phyloP scores from a whole-genome alignment of 1,140 invertebrate genomes.

The Euwallacea fornicatus region DNA sequence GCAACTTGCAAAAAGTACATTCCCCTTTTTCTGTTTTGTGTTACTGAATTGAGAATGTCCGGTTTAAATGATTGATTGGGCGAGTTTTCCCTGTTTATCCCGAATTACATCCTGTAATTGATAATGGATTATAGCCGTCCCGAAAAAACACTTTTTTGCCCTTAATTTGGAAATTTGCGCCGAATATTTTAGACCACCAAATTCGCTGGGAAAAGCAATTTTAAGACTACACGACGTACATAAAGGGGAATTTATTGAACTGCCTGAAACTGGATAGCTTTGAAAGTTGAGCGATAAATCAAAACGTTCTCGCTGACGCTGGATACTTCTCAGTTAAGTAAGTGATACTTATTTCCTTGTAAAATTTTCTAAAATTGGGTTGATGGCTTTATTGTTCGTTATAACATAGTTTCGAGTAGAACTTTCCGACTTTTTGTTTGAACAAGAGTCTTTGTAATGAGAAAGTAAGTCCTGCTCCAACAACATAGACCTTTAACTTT shows the following conservation, averaged over 20 bases:
- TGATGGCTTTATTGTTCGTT: constrained; percentile 17
- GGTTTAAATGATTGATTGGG: not conserved
- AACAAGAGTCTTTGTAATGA: not conserved
- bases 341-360: constrained; percentile 19
- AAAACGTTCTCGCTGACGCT: constrained; percentile 14
- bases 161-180: not conserved
- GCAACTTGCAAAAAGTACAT: constrained; percentile 13
- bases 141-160: not conserved
- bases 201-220: constrained; percentile 22
- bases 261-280: constrained; percentile 18
- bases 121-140: not conserved
- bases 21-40: not conserved
- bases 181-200: not conserved
- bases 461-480: not conserved
- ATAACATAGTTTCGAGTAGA: constrained; percentile 5
- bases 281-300: constrained; percentile 17
- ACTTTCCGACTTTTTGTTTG: not conserved
- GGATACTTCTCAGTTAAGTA: constrained; percentile 19
- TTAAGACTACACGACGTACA: constrained; percentile 23
- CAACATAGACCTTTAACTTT: no score
- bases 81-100: not conserved
- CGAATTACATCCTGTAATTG: not conserved
- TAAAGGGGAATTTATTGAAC: constrained; percentile 22
- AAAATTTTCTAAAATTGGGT: constrained; percentile 16
- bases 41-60: not conserved